These are phyloP conservation scores for Oncorhynchus clarkii DNA, from an alignment of 2,113 vertebrate genomes.

Conservation along the genomic window DNA sequence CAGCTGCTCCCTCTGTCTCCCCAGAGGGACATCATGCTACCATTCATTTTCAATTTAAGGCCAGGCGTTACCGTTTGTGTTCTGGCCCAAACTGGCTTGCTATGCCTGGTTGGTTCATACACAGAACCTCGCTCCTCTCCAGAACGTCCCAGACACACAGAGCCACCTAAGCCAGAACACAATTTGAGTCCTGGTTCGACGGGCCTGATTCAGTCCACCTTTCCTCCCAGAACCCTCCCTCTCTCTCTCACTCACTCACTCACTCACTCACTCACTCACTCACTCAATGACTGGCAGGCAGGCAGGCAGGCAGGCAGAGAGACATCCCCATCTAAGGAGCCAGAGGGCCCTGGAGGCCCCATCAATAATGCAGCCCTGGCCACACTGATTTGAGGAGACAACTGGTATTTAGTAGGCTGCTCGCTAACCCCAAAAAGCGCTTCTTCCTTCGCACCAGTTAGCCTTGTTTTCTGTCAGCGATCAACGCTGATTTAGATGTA, in stretches of 20 bases:
- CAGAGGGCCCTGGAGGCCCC: constrained; percentile 59
- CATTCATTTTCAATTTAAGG: constrained; percentile 81
- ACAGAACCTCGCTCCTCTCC: constrained; percentile 67
- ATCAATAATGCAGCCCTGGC: constrained; percentile 86
- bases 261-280: too few relatives aligned
- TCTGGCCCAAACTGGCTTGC: constrained; percentile 65
- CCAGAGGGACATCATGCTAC: constrained; percentile 66
- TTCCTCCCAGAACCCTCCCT: too few relatives aligned
- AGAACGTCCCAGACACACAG: constrained; percentile 74
- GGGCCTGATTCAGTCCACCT: too few relatives aligned
- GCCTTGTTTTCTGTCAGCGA: constrained; percentile 72
- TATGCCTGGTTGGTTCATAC: constrained; percentile 71
- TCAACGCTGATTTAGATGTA: constrained; percentile 78
- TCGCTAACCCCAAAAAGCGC: constrained; percentile 70
- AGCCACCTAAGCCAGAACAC: constrained; percentile 53
- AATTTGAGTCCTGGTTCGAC: constrained; percentile 32
- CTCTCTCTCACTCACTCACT: neutral
- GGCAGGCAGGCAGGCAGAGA: too few relatives aligned
- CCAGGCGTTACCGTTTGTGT: constrained; percentile 36
- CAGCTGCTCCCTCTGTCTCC: constrained; percentile 71
- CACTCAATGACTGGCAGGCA: too few relatives aligned
- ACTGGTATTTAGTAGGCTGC: constrained; percentile 79
- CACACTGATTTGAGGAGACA: constrained; percentile 89
- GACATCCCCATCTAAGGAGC: too few relatives aligned
- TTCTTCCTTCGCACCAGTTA: constrained; percentile 70